Base-by-base conservation (phyloP, 2,888 invertebrate genomes). In the Drosophila emarginata region DNA sequence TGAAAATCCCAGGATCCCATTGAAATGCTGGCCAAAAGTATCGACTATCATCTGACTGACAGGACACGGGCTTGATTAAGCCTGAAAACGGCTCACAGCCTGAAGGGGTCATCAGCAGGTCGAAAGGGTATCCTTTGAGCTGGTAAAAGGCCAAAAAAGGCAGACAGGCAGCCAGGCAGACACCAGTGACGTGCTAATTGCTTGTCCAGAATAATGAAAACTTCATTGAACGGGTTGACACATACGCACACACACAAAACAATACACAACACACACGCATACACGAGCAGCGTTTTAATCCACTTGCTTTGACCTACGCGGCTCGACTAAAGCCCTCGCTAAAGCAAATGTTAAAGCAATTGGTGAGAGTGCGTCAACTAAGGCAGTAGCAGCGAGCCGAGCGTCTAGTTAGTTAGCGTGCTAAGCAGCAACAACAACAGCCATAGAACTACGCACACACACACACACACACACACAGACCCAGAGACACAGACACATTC, bases 301-400 rank as follows among this genome's bases (percentile, higher is more conserved):
- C 85, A 88, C 75, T 79, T 87, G 85, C 87, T 77, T 88, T 76
- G 89, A 87, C 59, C 85, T 75, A 81, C 88, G 88, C 79, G 85
- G 58, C 61, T 76, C 82, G 80, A 86, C 85, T 86, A 83, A 86
- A 80, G 77, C 72, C 59, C 78, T 9, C 18, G 45, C 45, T 21
- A 45, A 45, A 45, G 64, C 70, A 74, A 84, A 64, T 77, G 76
- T 65, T 80, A 74, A 87, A 77, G 77, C 80, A 45, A 45, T 45
- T 45, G 45, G 21, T 18, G 11, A 45, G 45, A 45, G 45, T 45
- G 45, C 45, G 45, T 45, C 45, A 45, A 21, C 45, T 45, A 14
- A 45, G 45, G 45, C 76, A 56, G 40, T 57, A 51, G 36, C 60
- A 67, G 39, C 67, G 36, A 40, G 60, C 28, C 9, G 72, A 61